Evolutionary conservation across 2,797 vertebrate species (phyloP).

Genomic region (Leptodactylus fallax): DNA sequence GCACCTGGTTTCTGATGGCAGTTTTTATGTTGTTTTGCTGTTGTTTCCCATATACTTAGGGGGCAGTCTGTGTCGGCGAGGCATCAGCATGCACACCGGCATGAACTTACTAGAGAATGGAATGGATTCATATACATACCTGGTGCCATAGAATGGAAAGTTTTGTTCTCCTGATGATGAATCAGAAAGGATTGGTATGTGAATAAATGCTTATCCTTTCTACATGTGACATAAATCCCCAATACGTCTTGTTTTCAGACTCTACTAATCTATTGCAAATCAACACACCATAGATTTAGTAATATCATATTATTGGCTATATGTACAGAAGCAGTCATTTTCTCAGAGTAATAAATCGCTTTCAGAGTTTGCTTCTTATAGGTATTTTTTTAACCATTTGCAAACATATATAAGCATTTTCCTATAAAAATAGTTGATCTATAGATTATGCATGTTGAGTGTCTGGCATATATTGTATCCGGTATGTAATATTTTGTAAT

Average conservation of each 20-base stretch:
- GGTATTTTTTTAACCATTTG: no score
- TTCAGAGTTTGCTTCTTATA: no score
- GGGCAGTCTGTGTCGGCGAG: slow-evolving; percentile 42
- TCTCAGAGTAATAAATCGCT: no score
- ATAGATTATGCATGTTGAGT: no score
- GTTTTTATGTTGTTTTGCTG: slow-evolving; percentile 36
- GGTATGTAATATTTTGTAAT: no score
- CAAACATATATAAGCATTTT: no score
- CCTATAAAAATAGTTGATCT: no score
- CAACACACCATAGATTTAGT: neutral
- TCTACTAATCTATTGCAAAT: no score
- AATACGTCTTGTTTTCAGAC: neutral
- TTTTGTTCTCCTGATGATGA: slow-evolving; percentile 32
- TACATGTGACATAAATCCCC: slow-evolving; percentile 15
- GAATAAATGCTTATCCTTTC: slow-evolving; percentile 43
- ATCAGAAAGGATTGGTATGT: slow-evolving; percentile 47
- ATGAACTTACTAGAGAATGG: slow-evolving; percentile 52
- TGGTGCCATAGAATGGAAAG: slow-evolving; percentile 37
- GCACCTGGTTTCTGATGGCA: slow-evolving; percentile 28
- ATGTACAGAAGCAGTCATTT: no score
- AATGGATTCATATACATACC: slow-evolving; percentile 49
- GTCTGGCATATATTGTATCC: no score
- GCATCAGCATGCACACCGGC: slow-evolving; percentile 25
- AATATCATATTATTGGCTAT: no score
- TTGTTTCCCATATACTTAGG: slow-evolving; percentile 32